phyloP scores from a whole-genome alignment of 1,140 invertebrate genomes.

The Lucilia sericata region DNA sequence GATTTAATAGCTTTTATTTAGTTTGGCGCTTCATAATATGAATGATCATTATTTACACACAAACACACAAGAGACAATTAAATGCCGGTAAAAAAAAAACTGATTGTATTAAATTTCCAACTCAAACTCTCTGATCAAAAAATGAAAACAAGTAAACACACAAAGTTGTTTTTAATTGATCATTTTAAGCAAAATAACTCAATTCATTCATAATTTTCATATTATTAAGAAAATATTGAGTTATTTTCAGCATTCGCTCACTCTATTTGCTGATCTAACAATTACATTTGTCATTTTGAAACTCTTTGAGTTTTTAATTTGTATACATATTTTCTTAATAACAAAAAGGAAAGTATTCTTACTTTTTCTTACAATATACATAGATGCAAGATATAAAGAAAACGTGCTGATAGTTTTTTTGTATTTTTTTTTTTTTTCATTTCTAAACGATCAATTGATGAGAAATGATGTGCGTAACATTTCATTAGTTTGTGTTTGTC shows the following conservation, averaged over 20 bases:
- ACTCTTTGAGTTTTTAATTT: too few species aligned
- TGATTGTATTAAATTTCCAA: background rate
- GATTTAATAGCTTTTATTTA: background rate
- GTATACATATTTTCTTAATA: too few species aligned
- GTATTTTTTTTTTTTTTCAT: background rate
- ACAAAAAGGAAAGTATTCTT: too few species aligned
- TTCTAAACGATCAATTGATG: too few species aligned
- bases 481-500: too few species aligned
- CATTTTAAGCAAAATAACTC: conserved; percentile 1
- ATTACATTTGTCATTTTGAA: too few species aligned
- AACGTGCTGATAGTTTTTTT: background rate
- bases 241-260: background rate
- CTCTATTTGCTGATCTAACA: background rate
- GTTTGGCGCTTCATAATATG: background rate
- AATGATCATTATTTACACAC: background rate
- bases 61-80: background rate
- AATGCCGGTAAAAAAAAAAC: background rate
- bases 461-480: too few species aligned
- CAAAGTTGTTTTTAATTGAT: background rate
- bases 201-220: conserved; percentile 15
- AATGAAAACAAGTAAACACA: background rate
- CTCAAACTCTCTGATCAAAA: background rate
- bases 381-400: background rate
- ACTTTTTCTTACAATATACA: too few species aligned
- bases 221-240: background rate